Evolutionary conservation across 2,113 vertebrate species (phyloP), one percentile per base, ranked within the genome.

Genomic region (Bos indicus): DNA sequence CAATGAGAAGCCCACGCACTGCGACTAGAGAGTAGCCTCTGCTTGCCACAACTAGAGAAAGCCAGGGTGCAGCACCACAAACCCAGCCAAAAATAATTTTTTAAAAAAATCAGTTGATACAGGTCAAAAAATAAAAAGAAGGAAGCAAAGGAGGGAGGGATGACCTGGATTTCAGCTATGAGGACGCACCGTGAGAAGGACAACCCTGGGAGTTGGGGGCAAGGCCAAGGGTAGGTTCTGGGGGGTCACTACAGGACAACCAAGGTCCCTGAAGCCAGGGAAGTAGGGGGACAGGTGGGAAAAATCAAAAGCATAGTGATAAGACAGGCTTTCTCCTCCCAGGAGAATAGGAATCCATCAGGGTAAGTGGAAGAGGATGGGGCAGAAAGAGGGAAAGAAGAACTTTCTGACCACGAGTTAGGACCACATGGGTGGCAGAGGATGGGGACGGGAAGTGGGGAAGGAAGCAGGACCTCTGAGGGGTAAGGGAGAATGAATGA

Each of bases 161-260:
- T 43, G 4, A n/a, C 36, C 26, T 60, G 28, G 60, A 81, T 77
- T 81, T 64, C 77, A n/a, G 83, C 43, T 23, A 19, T 1, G 11
- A 86, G n/a, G 71, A 83, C 54, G 36, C 12, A 8, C 2, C 7
- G 10, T 25, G 11, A 30, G 57, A 21, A 23, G n/a, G 11, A 25
- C 25, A 46, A 17, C 23, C 89, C 87, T 95, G 97, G 97, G 95
- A 98, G 89, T 87, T 36, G 28, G 43, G 15, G 28, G 2, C 10
- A 94, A 56, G 67, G 23, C 88, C 33, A 46, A 15, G 43, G 10
- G 26, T 10, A 23, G 84, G 46, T 13, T 2, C 10, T 25, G 11
- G 7, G 7, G 17, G 30, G 3, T 9, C 28, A 36, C 80, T 60
- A 23, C 0, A 6, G 12, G 48, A 78, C 5, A 77, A 60, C 52